Evolutionary conservation across 2,113 vertebrate genomes (phyloP), one percentile per base, ranked within the genome.

Genomic region (Diglossa brunneiventris): DNA sequence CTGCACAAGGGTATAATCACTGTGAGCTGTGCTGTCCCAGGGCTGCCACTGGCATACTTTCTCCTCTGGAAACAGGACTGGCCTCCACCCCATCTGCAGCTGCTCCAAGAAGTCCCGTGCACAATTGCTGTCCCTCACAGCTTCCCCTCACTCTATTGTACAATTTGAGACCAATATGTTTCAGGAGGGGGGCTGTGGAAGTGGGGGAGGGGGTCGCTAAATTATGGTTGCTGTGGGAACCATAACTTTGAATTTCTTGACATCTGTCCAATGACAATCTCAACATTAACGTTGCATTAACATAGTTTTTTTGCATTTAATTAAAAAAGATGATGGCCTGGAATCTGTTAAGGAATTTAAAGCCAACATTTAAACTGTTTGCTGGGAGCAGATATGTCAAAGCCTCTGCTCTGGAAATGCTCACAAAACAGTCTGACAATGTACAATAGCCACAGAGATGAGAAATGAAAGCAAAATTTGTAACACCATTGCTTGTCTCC

Each of bases 331-430:
- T 97, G 97, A 97, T 97, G 97, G 96, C 94, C 95, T 96, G 95
- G 97, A 97, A 97, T 97, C 97, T 97, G 97, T 97, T 97, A 95
- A 97, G 96, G 93, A 96, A 96, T 97, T 97, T 97, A 95, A 97
- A 97, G 97, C 97, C 97, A 97, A 97, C 96, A 96, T 97, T 97
- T 97, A 95, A 95, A 94, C 90, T 94, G 90, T 95, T 97, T 97
- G 62, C 95, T 95, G 94, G 96, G 95, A 94, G 82, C 91, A 95
- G 94, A 96, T 93, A 96, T 96, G 95, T 95, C 92, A 96, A 87
- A 95, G 84, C 95, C 93, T 94, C 92, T 97, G 96, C 95, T 96
- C 95, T 97, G 79, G 90, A 87, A 95, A 87, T 2, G 8, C 82
- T 94, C 76, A 10, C 35, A 21, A 62, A 92, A 87, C 73, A 87